A percentile compares a stretch with the other conserved stretches of the same genome.
These are phyloP conservation scores for Babyrousa celebensis DNA, from an alignment of 2,797 vertebrate species.

Conservation along the genomic window DNA sequence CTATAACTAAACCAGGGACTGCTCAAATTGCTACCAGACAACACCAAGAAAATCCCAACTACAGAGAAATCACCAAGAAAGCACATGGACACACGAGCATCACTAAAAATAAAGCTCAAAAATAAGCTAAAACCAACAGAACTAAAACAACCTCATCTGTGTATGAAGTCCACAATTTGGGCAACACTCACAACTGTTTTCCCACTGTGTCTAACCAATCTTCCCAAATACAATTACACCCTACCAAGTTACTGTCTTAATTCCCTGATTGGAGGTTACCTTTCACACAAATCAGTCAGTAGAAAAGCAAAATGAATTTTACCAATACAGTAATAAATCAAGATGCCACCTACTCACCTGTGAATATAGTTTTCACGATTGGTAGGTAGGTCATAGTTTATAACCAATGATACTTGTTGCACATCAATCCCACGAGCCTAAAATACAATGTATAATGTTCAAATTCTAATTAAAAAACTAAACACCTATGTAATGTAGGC, in stretches of 20 bases:
- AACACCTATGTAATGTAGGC: conserved; percentile 85
- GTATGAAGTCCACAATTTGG: conserved; percentile 28
- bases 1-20: conserved; percentile 90
- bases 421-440: conserved; percentile 99
- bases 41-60: conserved; percentile 88
- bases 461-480: neutral
- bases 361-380: conserved; percentile 99
- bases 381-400: conserved; percentile 99
- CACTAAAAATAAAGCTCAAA: conserved; percentile 75
- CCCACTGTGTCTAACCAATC: conserved; percentile 78
- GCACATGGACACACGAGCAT: conserved; percentile 77
- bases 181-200: conserved; percentile 75
- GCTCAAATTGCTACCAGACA: conserved; percentile 86
- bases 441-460: neutral
- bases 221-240: conserved; percentile 74
- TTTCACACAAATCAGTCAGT: conserved; percentile 29
- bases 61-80: conserved; percentile 84
- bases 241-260: conserved; percentile 25
- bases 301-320: conserved; percentile 47
- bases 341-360: conserved; percentile 92
- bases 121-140: conserved; percentile 76
- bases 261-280: conserved; percentile 53
- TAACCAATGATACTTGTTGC: conserved; percentile 99
- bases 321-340: neutral
- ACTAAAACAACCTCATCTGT: conserved; percentile 72